Evolutionary conservation across 2,888 invertebrate genomes (phyloP).

Genomic region (Uloborus plumipes): DNA sequence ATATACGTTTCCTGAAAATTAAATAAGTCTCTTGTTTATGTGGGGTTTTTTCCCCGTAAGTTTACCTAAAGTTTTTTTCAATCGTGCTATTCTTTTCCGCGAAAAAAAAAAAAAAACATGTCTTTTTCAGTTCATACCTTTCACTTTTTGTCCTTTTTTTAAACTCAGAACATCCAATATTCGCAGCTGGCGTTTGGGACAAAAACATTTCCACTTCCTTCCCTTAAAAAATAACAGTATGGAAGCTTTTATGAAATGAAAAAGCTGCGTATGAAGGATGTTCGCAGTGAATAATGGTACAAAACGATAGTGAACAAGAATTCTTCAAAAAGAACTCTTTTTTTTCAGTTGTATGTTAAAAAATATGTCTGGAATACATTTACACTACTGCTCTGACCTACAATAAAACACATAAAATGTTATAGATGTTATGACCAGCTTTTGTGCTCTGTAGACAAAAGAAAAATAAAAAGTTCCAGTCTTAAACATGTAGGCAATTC

Average conservation of each 20-base stretch:
- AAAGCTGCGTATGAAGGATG: constrained; percentile 28
- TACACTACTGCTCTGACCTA: too few relatives aligned
- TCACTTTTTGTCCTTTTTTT: constrained; percentile 5
- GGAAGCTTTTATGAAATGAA: background rate
- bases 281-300: constrained; percentile 44
- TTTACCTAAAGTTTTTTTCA: too few relatives aligned
- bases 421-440: constrained; percentile 38
- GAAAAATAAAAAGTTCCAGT: constrained; percentile 27
- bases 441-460: constrained; percentile 40
- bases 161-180: constrained; percentile 46
- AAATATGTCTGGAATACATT: too few relatives aligned
- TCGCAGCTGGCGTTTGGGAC: constrained; percentile 37
- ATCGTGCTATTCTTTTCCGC: too few relatives aligned
- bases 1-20: too few relatives aligned
- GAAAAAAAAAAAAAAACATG: too few relatives aligned
- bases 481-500: constrained; percentile 30
- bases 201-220: constrained; percentile 15
- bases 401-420: background rate
- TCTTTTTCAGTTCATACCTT: too few relatives aligned
- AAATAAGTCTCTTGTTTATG: too few relatives aligned
- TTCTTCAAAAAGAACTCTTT: constrained; percentile 15
- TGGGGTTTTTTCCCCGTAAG: too few relatives aligned
- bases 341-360: too few relatives aligned
- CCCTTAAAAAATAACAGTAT: background rate
- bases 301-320: constrained; percentile 1